These are phyloP conservation scores for Pseudoatta argentina DNA, from an alignment of 1,140 invertebrate species.

Conservation along the genomic window DNA sequence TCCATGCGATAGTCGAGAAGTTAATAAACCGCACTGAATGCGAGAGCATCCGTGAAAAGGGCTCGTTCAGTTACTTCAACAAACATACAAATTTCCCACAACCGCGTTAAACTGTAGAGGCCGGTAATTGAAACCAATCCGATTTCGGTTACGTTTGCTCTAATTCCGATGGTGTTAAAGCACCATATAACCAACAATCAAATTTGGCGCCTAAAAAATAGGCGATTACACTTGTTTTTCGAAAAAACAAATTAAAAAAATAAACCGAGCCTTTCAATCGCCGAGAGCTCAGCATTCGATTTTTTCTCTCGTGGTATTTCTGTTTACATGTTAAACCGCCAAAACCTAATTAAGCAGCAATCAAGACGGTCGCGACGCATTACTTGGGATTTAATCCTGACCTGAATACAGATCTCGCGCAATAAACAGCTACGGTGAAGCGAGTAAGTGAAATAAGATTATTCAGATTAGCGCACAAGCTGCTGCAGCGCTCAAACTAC, in stretches of 20 bases:
- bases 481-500: neutral
- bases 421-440: constrained; percentile 20
- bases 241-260: neutral
- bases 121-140: constrained; percentile 59
- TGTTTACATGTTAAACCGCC: constrained; percentile 1
- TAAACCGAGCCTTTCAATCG: neutral
- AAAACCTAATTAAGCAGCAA: constrained; percentile 10
- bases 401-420: neutral
- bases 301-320: neutral
- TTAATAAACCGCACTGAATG: constrained; percentile 61
- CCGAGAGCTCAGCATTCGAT: neutral
- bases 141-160: constrained; percentile 34
- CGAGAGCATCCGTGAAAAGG: constrained; percentile 43
- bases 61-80: constrained; percentile 39
- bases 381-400: constrained; percentile 31
- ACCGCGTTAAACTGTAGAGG: constrained; percentile 31
- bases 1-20: constrained; percentile 37
- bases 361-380: constrained; percentile 16
- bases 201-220: constrained; percentile 27
- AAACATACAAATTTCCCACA: constrained; percentile 53
- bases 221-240: neutral
- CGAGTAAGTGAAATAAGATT: constrained; percentile 39
- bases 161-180: constrained; percentile 33
- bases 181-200: constrained; percentile 16
- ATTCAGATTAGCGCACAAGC: constrained; percentile 22